These are phyloP conservation scores for Bombus huntii DNA, from an alignment of 1,140 invertebrate genomes.

Conservation along the genomic window DNA sequence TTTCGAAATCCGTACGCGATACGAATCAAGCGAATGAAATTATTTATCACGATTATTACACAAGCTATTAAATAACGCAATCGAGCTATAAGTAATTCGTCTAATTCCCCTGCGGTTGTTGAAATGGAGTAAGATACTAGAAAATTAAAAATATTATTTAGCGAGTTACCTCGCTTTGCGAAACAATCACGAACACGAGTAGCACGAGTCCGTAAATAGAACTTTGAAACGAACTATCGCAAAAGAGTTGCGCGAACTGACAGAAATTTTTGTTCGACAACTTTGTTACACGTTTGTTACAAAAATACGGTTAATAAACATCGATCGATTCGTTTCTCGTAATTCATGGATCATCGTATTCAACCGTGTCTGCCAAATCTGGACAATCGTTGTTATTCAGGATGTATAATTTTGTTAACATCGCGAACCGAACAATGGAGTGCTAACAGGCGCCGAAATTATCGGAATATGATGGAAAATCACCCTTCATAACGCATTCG, in stretches of 20 bases:
- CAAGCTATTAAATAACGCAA: background rate
- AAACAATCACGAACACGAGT: background rate
- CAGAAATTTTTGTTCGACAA: background rate
- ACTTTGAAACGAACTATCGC: background rate
- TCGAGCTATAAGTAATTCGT: background rate
- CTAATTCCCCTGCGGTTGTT: background rate
- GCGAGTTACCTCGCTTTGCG: too few relatives aligned
- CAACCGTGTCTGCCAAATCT: background rate
- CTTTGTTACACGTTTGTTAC: background rate
- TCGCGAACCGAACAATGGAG: constrained; percentile 26
- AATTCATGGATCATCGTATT: background rate
- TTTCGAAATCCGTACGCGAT: background rate
- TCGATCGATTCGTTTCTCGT: constrained; percentile 9
- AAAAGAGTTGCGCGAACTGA: background rate
- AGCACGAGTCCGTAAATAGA: background rate
- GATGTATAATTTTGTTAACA: constrained; percentile 44
- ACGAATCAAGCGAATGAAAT: background rate
- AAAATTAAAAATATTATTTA: background rate
- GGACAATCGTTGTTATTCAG: constrained; percentile 41
- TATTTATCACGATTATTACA: background rate
- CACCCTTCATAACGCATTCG: constrained; percentile 20
- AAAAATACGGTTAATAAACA: background rate
- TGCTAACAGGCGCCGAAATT: constrained; percentile 37
- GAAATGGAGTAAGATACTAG: background rate
- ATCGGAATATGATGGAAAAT: constrained; percentile 39